A percentile compares a stretch with the other conserved stretches of the same genome.
Evolutionary conservation across 2,888 invertebrate genomes (phyloP).

Genomic region (Alloscopus bannaensis): DNA sequence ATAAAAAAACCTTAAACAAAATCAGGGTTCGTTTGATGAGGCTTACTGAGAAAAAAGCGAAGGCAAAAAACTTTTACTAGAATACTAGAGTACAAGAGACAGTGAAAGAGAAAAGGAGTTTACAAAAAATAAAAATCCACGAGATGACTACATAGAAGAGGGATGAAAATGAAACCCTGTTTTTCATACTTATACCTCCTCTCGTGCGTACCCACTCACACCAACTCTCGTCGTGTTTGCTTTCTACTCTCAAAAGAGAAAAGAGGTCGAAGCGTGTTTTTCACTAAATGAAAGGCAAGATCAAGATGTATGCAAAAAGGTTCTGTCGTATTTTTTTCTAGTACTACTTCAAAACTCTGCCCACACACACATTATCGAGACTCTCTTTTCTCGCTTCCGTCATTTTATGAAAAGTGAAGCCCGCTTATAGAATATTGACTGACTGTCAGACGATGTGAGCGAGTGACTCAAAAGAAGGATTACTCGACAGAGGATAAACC

Average conservation of each 20-base stretch:
- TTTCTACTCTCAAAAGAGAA: slow-evolving; percentile 15
- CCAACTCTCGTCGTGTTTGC: no score
- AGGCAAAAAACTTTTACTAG: no score
- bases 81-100: slow-evolving; percentile 8
- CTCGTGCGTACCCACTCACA: slow-evolving; percentile 5
- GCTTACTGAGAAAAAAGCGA: slow-evolving; percentile 6
- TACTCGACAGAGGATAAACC: slow-evolving; percentile 8
- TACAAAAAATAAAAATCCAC: background rate
- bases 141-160: slow-evolving; percentile 5
- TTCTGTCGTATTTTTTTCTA: slow-evolving; percentile 18
- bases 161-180: slow-evolving; percentile 9
- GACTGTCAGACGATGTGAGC: slow-evolving; percentile 2
- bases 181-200: slow-evolving; percentile 11
- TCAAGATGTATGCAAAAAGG: slow-evolving; percentile 41
- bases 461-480: slow-evolving; percentile 14
- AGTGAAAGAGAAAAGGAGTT: background rate
- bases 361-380: slow-evolving; percentile 2
- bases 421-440: slow-evolving; percentile 5
- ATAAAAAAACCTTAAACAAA: slow-evolving; percentile 20
- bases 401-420: no score
- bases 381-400: background rate
- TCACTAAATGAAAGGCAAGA: slow-evolving; percentile 12
- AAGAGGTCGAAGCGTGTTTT: slow-evolving; percentile 10
- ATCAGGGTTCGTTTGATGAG: slow-evolving; percentile 29
- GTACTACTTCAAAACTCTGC: slow-evolving; percentile 21